Conservation (phyloP, 2,888 invertebrate genomes). For the Ecliptopera silaceata region DNA sequence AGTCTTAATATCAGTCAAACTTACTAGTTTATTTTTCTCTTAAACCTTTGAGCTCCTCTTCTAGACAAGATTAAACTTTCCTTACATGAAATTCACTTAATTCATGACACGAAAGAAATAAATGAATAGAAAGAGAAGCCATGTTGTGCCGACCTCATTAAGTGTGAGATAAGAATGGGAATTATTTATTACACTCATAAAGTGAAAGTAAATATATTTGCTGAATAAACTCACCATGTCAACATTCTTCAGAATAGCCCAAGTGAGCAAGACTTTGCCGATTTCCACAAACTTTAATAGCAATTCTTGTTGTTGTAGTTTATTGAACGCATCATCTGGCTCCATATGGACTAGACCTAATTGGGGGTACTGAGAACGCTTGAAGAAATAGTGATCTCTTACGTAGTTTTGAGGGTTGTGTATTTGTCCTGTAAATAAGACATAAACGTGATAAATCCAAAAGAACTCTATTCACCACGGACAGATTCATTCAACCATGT, state of each 20-base stretch:
- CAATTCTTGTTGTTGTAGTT: constrained; percentile 94
- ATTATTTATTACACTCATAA: too few species aligned
- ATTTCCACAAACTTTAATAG: constrained; percentile 98
- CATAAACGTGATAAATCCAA: background rate
- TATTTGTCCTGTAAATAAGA: constrained; percentile 90
- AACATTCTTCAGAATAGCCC: constrained; percentile 96
- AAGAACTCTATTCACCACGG: background rate
- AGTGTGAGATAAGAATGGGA: too few species aligned
- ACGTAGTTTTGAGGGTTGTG: constrained; percentile 98
- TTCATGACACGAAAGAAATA: too few species aligned
- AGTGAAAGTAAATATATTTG: background rate
- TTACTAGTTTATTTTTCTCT: too few species aligned
- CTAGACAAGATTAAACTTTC: too few species aligned
- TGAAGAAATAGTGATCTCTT: constrained; percentile 97
- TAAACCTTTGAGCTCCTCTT: too few species aligned
- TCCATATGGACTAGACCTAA: constrained; percentile 96
- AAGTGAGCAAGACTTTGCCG: constrained; percentile 95
- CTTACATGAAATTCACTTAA: too few species aligned
- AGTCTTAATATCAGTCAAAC: too few species aligned
- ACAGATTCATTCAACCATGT: too few species aligned
- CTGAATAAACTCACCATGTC: constrained; percentile 86
- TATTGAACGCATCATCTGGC: constrained; percentile 94
- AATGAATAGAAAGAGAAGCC: too few species aligned
- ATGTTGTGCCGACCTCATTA: too few species aligned
- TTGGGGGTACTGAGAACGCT: constrained; percentile 98